phyloP scores from a whole-genome alignment of 2,113 vertebrate species.

The Pyrgilauda ruficollis region DNA sequence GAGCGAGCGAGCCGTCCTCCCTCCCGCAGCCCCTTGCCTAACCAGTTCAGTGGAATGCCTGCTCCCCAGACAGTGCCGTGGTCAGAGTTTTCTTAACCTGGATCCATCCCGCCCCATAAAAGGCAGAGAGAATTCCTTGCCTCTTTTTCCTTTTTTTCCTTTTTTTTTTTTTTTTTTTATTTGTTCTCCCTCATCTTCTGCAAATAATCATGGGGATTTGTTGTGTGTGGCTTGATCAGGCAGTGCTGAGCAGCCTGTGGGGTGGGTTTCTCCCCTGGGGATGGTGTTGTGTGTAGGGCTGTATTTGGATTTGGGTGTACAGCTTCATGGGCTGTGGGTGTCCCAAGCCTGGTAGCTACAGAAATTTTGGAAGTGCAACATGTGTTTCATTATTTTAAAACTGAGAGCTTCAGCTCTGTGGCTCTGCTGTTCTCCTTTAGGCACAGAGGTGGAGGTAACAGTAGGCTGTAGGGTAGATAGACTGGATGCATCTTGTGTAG shows the following conservation, averaged over 20 bases:
- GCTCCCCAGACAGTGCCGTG: constrained; percentile 61
- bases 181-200: not conserved
- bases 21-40: constrained; percentile 66
- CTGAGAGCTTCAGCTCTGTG: not conserved
- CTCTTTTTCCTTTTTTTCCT: accelerated
- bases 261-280: not conserved
- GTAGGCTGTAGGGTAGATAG: not conserved
- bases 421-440: not conserved
- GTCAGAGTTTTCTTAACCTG: constrained; percentile 68
- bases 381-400: not conserved
- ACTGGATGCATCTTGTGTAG: not conserved
- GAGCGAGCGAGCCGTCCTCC: constrained; percentile 35
- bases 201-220: not conserved
- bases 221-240: not conserved
- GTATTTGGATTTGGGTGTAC: not conserved
- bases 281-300: not conserved
- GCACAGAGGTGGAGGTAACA: not conserved
- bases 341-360: not conserved
- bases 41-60: constrained; percentile 82
- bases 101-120: constrained; percentile 21
- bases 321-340: not conserved
- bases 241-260: not conserved
- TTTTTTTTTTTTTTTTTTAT: not conserved
- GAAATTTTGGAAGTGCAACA: not conserved
- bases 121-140: constrained; percentile 15